phyloP scores from a whole-genome alignment of 92 coral and sea anemone genomes.

The Desmophyllum pertusum region DNA sequence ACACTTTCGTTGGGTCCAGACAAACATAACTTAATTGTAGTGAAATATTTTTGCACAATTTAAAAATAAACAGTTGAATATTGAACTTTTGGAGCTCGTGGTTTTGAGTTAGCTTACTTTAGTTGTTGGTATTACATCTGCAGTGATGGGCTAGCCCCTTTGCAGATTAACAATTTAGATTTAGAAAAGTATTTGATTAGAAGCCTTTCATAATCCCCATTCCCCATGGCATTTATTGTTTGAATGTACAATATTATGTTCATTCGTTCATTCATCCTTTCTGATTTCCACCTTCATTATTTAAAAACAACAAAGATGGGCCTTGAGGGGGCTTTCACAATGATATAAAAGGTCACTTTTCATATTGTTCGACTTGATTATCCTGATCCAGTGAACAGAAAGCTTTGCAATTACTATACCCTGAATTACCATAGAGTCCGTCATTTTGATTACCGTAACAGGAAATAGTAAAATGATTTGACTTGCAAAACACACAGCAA shows the following conservation, averaged over 20 bases:
- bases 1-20: constrained; percentile 40
- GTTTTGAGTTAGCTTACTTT: neutral
- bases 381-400: neutral
- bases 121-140: neutral
- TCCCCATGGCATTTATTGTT: too few relatives aligned
- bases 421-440: too few relatives aligned
- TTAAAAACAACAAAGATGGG: neutral
- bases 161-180: too few relatives aligned
- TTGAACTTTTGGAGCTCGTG: constrained; percentile 24
- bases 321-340: neutral
- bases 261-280: neutral
- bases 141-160: too few relatives aligned
- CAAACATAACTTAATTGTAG: constrained; percentile 45
- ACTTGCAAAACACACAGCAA: too few relatives aligned
- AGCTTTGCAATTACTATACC: neutral
- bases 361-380: neutral
- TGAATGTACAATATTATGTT: neutral
- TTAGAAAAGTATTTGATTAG: neutral
- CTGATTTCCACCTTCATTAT: neutral
- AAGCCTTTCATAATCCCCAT: neutral
- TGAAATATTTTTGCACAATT: constrained; percentile 55
- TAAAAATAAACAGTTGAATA: constrained; percentile 51
- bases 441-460: neutral
- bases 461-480: neutral
- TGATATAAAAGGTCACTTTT: neutral